Conservation (phyloP, 1,140 invertebrate species). For the Psilanteris sp. region DNA sequence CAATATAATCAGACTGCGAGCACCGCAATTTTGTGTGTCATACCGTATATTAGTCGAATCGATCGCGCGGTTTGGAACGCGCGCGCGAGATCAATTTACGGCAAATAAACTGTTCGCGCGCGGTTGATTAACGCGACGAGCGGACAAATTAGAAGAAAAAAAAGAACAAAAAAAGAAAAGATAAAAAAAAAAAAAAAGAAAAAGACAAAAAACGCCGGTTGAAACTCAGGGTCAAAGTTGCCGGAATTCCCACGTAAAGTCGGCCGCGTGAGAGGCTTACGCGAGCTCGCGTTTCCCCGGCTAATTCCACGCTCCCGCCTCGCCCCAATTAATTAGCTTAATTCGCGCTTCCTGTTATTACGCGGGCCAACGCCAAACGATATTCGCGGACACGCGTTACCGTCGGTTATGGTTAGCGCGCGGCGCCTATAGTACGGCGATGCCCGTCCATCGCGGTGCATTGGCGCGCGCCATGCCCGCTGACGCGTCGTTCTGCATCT, state of each 20-base stretch:
- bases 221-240: constrained; percentile 10
- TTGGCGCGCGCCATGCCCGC: constrained; percentile 62
- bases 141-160: too few relatives aligned
- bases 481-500: constrained; percentile 73
- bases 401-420: constrained; percentile 41
- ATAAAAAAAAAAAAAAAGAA: too few relatives aligned
- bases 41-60: too few relatives aligned
- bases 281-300: constrained; percentile 68
- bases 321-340: constrained; percentile 77
- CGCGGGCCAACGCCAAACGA: constrained; percentile 34
- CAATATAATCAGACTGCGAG: too few relatives aligned
- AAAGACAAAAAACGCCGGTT: too few relatives aligned
- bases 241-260: constrained; percentile 40
- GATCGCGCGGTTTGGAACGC: too few relatives aligned
- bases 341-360: constrained; percentile 77
- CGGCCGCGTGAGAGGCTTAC: constrained; percentile 42
- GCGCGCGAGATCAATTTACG: too few relatives aligned
- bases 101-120: too few relatives aligned
- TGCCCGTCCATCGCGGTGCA: constrained; percentile 48
- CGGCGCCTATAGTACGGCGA: constrained; percentile 35
- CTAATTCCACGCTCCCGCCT: constrained; percentile 74
- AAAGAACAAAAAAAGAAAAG: too few relatives aligned
- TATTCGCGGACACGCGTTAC: constrained; percentile 63
- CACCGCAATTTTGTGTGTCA: too few relatives aligned
- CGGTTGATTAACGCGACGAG: too few relatives aligned